Conservation (phyloP, 1,140 invertebrate genomes). For the Melanaphis sacchari region DNA sequence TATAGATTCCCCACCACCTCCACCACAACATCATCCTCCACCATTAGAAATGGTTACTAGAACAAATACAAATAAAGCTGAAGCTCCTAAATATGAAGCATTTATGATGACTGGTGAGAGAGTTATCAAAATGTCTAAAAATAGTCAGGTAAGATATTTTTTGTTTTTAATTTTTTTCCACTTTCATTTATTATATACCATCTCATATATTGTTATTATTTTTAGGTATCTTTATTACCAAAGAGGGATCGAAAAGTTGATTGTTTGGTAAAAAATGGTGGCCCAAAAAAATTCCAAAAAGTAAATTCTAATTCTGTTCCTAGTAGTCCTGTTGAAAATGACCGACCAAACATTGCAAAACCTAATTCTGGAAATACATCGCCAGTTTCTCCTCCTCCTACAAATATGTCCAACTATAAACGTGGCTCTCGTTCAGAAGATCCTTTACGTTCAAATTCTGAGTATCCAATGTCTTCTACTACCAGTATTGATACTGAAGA, state of each 20-base stretch:
- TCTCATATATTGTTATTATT: slow-evolving; percentile 9
- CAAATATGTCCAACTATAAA: slow-evolving; percentile 66
- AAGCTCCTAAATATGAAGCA: slow-evolving; percentile 77
- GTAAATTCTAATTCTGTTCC: slow-evolving; percentile 77
- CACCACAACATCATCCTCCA: slow-evolving; percentile 54
- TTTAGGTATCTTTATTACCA: slow-evolving; percentile 48
- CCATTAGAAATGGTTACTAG: slow-evolving; percentile 58
- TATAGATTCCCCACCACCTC: slow-evolving; percentile 54
- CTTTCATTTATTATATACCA: neutral
- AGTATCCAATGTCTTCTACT: slow-evolving; percentile 76
- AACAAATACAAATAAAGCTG: slow-evolving; percentile 43
- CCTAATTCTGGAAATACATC: slow-evolving; percentile 64
- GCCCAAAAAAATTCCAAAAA: slow-evolving; percentile 64
- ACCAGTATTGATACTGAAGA: slow-evolving; percentile 91
- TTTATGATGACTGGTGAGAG: slow-evolving; percentile 98
- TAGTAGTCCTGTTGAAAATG: slow-evolving; percentile 74
- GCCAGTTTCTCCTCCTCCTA: slow-evolving; percentile 64
- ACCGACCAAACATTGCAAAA: slow-evolving; percentile 64
- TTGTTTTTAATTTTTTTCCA: neutral
- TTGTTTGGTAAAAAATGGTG: slow-evolving; percentile 67
- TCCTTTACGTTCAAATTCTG: slow-evolving; percentile 72
- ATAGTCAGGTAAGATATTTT: slow-evolving; percentile 63
- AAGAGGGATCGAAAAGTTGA: slow-evolving; percentile 69
- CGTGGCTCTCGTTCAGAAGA: slow-evolving; percentile 78
- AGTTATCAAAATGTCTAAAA: slow-evolving; percentile 87